A percentile compares a stretch with the other conserved stretches of the same genome.
phyloP scores from a whole-genome alignment of 2,797 vertebrate species.

The Microchirus variegatus region DNA sequence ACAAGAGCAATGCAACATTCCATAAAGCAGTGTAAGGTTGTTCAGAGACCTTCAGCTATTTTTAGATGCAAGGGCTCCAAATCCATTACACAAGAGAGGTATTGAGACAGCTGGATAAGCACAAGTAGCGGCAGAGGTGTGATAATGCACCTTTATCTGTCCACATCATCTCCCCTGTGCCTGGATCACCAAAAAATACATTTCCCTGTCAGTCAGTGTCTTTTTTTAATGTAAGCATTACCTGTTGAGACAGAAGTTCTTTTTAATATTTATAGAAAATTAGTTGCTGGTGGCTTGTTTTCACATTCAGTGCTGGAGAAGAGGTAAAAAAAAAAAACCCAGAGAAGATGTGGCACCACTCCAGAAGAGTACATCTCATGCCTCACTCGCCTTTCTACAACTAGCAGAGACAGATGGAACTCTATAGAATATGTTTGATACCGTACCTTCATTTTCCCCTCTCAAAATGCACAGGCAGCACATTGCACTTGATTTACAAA shows the following conservation, averaged over 20 bases:
- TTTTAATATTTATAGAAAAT: slow-evolving; percentile 59
- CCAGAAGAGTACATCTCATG: slow-evolving; percentile 55
- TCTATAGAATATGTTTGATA: slow-evolving; percentile 67
- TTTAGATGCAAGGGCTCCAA: slow-evolving; percentile 69
- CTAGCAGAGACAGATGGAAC: slow-evolving; percentile 69
- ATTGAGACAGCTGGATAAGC: slow-evolving; percentile 75
- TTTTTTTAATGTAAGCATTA: slow-evolving; percentile 55
- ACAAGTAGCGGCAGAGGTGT: slow-evolving; percentile 57
- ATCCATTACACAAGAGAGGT: slow-evolving; percentile 73
- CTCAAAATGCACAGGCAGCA: slow-evolving; percentile 71
- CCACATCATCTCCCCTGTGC: slow-evolving; percentile 56
- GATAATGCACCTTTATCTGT: slow-evolving; percentile 75
- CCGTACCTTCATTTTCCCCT: slow-evolving; percentile 58
- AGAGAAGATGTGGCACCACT: slow-evolving; percentile 58
- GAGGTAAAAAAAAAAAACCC: slow-evolving; percentile 54
- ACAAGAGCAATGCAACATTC: slow-evolving; percentile 62
- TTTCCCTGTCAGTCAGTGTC: slow-evolving; percentile 61
- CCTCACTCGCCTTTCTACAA: slow-evolving; percentile 42
- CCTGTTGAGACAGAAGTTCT: slow-evolving; percentile 43
- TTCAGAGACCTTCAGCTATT: slow-evolving; percentile 74
- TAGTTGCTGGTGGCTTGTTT: slow-evolving; percentile 44
- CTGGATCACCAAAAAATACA: slow-evolving; percentile 54
- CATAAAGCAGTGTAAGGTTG: slow-evolving; percentile 62
- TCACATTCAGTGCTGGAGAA: slow-evolving; percentile 58
- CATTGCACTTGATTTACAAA: slow-evolving; percentile 78